Conservation (phyloP, 2,113 vertebrate species). For the Ictalurus furcatus region DNA sequence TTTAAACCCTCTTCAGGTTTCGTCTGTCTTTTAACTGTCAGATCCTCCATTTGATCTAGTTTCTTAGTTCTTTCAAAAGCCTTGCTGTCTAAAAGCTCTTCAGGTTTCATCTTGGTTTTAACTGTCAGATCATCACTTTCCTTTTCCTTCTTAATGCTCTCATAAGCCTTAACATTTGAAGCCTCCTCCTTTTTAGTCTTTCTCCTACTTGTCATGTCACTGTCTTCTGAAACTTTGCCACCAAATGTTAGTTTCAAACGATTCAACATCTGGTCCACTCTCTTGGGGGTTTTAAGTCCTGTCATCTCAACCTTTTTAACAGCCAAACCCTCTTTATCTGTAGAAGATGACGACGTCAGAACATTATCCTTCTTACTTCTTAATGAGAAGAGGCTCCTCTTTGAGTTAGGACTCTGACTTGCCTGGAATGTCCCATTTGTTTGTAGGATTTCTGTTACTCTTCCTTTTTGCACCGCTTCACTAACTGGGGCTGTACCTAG, state of each 20-base stretch:
- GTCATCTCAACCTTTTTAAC: conserved; percentile 54
- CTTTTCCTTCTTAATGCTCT: conserved; percentile 9
- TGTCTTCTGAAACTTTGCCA: conserved; percentile 58
- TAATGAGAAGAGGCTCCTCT: conserved; percentile 60
- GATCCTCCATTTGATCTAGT: background rate
- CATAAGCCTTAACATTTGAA: conserved; percentile 13
- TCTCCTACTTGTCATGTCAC: conserved; percentile 54
- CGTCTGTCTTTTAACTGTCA: background rate
- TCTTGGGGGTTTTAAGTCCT: conserved; percentile 58
- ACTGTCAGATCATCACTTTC: background rate
- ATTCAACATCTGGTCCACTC: conserved; percentile 68
- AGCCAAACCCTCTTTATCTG: conserved; percentile 26
- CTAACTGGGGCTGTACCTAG: background rate
- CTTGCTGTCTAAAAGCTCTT: background rate
- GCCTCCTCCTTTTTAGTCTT: conserved; percentile 48
- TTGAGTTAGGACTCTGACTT: conserved; percentile 45
- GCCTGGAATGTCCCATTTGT: background rate
- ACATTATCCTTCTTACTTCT: conserved; percentile 58
- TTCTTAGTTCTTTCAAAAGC: background rate
- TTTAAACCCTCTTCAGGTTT: background rate
- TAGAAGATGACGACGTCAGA: conserved; percentile 46
- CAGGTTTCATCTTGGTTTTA: background rate
- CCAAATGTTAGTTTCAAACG: conserved; percentile 68
- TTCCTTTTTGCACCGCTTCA: conserved; percentile 50
- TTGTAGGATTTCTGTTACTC: background rate